A percentile compares a stretch with the other conserved stretches of the same genome.
These are phyloP conservation scores for Campaea margaritaria DNA, from an alignment of 2,888 invertebrate species.

Conservation along the genomic window DNA sequence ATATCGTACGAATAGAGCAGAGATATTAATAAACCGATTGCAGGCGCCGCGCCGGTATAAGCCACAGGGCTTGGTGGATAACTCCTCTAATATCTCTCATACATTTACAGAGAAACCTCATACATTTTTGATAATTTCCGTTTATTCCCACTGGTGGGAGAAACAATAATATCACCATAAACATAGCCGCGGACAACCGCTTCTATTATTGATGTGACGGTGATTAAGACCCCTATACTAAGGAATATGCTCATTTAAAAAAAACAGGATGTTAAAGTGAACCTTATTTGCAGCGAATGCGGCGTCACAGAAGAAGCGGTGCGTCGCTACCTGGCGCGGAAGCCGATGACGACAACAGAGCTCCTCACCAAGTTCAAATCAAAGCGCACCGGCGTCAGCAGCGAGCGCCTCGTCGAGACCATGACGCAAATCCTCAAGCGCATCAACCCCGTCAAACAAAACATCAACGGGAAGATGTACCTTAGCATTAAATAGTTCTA, in stretches of 20 bases:
- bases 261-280: too few species aligned
- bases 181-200: too few species aligned
- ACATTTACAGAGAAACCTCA: background rate
- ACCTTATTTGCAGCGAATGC: slow-evolving; percentile 86
- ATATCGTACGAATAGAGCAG: too few species aligned
- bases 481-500: slow-evolving; percentile 89
- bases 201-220: too few species aligned
- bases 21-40: too few species aligned
- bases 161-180: too few species aligned
- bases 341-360: slow-evolving; percentile 99
- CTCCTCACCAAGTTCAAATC: slow-evolving; percentile 97
- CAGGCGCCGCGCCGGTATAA: too few species aligned
- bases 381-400: slow-evolving; percentile 95
- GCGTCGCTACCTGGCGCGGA: slow-evolving; percentile 96
- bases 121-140: background rate
- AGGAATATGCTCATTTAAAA: too few species aligned
- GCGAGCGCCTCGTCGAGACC: slow-evolving; percentile 95
- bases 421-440: slow-evolving; percentile 98
- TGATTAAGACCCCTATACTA: too few species aligned
- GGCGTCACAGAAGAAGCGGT: slow-evolving; percentile 98
- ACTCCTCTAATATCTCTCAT: too few species aligned
- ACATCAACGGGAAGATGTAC: slow-evolving; percentile 97
- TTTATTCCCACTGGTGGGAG: too few species aligned
- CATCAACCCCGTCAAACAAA: slow-evolving; percentile 96
- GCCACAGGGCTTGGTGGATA: too few species aligned